A percentile compares a stretch with the other conserved stretches of the same genome.
Evolutionary conservation across 2,797 vertebrate genomes (phyloP).

Genomic region (Schizopygopsis pylzovi): DNA sequence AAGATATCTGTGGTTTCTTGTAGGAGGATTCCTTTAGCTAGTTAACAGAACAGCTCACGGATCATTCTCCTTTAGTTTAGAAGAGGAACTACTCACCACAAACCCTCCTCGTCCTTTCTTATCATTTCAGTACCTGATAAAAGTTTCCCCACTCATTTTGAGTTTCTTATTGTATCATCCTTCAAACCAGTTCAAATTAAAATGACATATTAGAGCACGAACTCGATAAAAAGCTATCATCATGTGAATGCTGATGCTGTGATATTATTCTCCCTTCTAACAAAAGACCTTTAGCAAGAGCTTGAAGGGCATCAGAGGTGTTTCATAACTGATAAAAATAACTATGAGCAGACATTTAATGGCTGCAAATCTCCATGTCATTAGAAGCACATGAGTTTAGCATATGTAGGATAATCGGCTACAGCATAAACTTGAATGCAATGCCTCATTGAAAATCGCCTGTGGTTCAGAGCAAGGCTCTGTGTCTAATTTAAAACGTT

Average conservation of each 20-base stretch:
- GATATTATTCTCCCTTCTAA: not conserved
- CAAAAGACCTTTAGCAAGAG: constrained; percentile 7
- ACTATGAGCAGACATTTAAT: constrained; percentile 1
- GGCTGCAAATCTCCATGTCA: not conserved
- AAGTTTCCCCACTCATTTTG: not conserved
- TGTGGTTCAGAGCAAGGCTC: constrained; percentile 21
- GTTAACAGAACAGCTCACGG: not conserved
- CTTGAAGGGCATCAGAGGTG: constrained; percentile 22
- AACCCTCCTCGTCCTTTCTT: not conserved
- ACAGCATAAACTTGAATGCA: not conserved
- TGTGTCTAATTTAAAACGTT: not conserved
- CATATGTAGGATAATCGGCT: not conserved
- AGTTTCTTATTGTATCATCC: not conserved
- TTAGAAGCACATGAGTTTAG: constrained; percentile 33
- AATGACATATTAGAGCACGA: not conserved
- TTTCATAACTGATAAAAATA: constrained; percentile 46
- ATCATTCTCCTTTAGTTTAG: not conserved
- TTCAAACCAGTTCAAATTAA: not conserved
- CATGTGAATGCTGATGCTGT: not conserved
- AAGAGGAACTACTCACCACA: not conserved
- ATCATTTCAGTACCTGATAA: not conserved
- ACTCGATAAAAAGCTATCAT: not conserved
- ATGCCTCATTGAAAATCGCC: constrained; percentile 25
- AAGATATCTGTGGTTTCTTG: not conserved
- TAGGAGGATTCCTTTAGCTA: constrained; percentile 14